These are phyloP conservation scores for Amblyopsis rosae DNA, from an alignment of 2,113 vertebrate species.

Conservation along the genomic window DNA sequence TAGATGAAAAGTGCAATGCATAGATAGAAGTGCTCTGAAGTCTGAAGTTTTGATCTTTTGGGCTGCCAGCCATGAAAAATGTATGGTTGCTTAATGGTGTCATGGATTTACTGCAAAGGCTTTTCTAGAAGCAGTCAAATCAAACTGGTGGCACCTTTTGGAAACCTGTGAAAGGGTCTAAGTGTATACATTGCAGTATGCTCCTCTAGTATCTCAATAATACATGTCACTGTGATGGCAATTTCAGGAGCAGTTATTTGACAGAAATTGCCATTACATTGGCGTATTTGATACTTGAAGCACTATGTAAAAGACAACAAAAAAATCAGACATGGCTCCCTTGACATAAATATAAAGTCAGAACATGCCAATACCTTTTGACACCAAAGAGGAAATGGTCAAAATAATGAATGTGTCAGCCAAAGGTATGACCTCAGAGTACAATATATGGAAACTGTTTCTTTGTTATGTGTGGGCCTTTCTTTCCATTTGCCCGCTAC, in stretches of 20 bases:
- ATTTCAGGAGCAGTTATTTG: no score
- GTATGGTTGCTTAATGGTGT: slow-evolving; percentile 46
- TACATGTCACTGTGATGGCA: slow-evolving; percentile 50
- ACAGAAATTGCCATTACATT: no score
- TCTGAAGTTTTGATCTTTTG: slow-evolving; percentile 32
- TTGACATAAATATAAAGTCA: slow-evolving; percentile 19
- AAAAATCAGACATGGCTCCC: slow-evolving; percentile 19
- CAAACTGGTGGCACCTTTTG: slow-evolving; percentile 62
- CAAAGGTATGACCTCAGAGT: no score
- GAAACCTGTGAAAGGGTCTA: slow-evolving; percentile 60
- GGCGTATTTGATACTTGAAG: no score
- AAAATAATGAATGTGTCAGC: slow-evolving; percentile 5
- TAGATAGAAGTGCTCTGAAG: slow-evolving; percentile 33
- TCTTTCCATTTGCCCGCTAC: slow-evolving; percentile 51
- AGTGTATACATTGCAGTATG: slow-evolving; percentile 57
- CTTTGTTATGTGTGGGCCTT: slow-evolving; percentile 42
- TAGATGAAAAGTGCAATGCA: slow-evolving; percentile 39
- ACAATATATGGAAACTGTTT: background rate
- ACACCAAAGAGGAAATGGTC: slow-evolving; percentile 13
- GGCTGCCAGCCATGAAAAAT: slow-evolving; percentile 58
- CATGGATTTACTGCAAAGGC: slow-evolving; percentile 36
- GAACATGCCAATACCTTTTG: background rate
- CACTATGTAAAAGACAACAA: no score
- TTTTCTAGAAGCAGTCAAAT: slow-evolving; percentile 44
- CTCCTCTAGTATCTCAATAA: slow-evolving; percentile 56